These are phyloP conservation scores for Cephalopachus bancanus DNA, from an alignment of 2,797 vertebrate species.

Conservation along the genomic window DNA sequence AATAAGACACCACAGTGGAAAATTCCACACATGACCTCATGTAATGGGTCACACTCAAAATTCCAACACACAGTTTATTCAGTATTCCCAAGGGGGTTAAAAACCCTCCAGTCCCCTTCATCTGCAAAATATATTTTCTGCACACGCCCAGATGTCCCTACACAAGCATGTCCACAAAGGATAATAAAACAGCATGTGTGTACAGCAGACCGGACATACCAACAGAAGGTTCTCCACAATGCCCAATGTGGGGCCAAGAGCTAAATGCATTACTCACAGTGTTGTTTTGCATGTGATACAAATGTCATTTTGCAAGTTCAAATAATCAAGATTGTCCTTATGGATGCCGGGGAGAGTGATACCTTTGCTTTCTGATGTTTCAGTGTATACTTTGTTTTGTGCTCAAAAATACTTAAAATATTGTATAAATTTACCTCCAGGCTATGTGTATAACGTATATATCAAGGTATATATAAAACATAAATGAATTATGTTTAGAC, in stretches of 20 bases:
- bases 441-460: background rate
- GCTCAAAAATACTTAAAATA: background rate
- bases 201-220: background rate
- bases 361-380: background rate
- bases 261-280: background rate
- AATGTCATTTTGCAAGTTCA: background rate
- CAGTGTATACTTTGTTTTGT: background rate
- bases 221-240: background rate
- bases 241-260: background rate
- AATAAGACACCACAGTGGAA: background rate
- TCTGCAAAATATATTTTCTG: background rate
- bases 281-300: background rate
- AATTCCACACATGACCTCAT: background rate
- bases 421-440: background rate
- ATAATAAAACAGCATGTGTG: background rate
- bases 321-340: background rate
- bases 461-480: background rate
- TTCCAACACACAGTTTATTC: background rate
- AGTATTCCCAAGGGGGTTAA: background rate
- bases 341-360: background rate
- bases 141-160: background rate
- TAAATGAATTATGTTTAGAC: background rate
- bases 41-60: background rate
- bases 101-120: background rate
- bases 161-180: background rate